Conservation (phyloP, 2,888 invertebrate genomes). For the Epinotia brunnichana region DNA sequence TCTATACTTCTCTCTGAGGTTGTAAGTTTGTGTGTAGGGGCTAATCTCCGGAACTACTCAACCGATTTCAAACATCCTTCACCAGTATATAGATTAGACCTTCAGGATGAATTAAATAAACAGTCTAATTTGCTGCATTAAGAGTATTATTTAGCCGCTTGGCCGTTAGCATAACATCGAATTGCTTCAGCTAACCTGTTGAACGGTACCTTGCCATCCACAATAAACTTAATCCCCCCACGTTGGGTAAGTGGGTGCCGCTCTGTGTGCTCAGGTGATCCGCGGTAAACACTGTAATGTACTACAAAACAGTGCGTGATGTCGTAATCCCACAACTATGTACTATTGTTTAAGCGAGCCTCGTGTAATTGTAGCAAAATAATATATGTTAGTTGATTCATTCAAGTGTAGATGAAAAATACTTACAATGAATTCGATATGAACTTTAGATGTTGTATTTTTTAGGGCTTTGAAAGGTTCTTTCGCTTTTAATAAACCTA, state of each 20-base stretch:
- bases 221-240: constrained; percentile 32
- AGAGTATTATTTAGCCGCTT: neutral
- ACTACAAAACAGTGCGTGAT: constrained; percentile 47
- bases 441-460: neutral
- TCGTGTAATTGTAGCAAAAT: constrained; percentile 30
- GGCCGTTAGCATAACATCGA: neutral
- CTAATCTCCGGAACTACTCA: too few relatives aligned
- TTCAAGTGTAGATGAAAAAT: constrained; percentile 3
- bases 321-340: constrained; percentile 55
- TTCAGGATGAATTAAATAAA: too few relatives aligned
- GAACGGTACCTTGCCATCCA: constrained; percentile 16
- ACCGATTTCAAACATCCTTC: too few relatives aligned
- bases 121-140: neutral
- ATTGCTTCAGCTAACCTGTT: constrained; percentile 2
- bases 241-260: constrained; percentile 39
- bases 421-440: neutral
- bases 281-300: constrained; percentile 44
- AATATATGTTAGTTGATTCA: constrained; percentile 20
- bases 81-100: too few relatives aligned
- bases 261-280: constrained; percentile 48
- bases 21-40: too few relatives aligned
- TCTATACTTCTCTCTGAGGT: neutral
- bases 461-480: too few relatives aligned
- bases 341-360: constrained; percentile 47
- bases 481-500: too few relatives aligned